Evolutionary conservation across 2,113 vertebrate species (phyloP), one percentile per base, ranked within the genome.

Genomic region (Chunga burmeisteri): DNA sequence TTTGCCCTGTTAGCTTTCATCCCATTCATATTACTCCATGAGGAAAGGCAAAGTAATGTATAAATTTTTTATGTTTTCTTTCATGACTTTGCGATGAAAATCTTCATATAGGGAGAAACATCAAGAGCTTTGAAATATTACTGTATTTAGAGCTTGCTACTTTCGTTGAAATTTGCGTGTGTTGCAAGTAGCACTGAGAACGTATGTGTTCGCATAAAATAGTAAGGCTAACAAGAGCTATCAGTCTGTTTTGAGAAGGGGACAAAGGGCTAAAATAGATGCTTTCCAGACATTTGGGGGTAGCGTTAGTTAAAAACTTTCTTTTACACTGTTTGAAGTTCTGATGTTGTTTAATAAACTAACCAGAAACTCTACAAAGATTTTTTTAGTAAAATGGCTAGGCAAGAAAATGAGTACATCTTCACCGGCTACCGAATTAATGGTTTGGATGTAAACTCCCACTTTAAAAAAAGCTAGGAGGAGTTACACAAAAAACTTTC

Each of bases 401-500:
- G 18, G 25, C 36, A 62, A 50, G 16, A 53, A 79, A 85, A 90
- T 47, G 9, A 36, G 27, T 36, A 70, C 40, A 46, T 66, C 46
- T 91, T 70, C 29, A 46, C 25, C 59, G 59, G 23, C 70, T 77
- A 38, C 36, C 81, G 81, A 93, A 67, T 77, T 59, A 77, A 52
- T 42, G 47, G 6, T 74, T 93, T 90, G 19, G 13, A 63, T 61
- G 13, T 67, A 61, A 93, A 72, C 23, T 84, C 40, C 42, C 61
- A 32, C 27, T 52, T 62, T 25, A 83, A 96, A 94, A 50, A 66
- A 89, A 81, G 22, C 13, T 30, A 67, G 26, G 36, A 88, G 36
- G 49, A 86, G 93, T 95, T 95, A 93, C 58, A 95, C 62, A 91
- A 85, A 93, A 77, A 38, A 8, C 7, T 75, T 97, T 70, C 67